Evolutionary conservation across 2,113 vertebrate genomes (phyloP).

Genomic region (Ranitomeya variabilis): DNA sequence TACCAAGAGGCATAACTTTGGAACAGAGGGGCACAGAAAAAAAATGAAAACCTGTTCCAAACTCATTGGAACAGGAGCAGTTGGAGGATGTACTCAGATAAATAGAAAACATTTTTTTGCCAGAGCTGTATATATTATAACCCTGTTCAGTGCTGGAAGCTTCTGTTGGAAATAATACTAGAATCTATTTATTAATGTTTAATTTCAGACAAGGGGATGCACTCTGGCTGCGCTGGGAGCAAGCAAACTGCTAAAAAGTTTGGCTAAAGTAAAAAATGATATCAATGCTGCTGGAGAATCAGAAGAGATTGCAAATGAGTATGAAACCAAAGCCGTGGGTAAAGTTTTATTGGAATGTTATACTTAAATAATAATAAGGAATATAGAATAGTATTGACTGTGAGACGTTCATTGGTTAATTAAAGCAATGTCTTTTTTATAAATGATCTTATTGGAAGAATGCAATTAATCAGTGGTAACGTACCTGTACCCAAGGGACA

Average conservation of each 20-base stretch:
- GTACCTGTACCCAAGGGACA: slow-evolving; percentile 20
- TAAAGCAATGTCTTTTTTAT: neutral
- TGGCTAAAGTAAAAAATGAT: slow-evolving; percentile 84
- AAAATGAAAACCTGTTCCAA: too few species aligned
- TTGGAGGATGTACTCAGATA: too few species aligned
- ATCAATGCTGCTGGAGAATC: slow-evolving; percentile 85
- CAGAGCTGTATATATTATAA: too few species aligned
- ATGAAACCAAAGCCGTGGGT: slow-evolving; percentile 91
- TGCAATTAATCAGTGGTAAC: slow-evolving; percentile 24
- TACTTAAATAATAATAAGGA: neutral
- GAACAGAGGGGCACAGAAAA: too few species aligned
- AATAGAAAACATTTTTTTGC: too few species aligned
- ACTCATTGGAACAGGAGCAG: too few species aligned
- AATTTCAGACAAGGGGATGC: slow-evolving; percentile 78
- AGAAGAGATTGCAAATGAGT: slow-evolving; percentile 82
- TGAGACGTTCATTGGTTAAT: neutral
- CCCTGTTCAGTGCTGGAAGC: neutral
- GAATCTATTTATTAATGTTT: neutral
- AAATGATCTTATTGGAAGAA: neutral
- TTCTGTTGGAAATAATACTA: neutral
- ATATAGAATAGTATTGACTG: neutral
- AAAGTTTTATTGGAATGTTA: slow-evolving; percentile 39
- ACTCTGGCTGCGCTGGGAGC: slow-evolving; percentile 89
- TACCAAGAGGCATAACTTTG: too few species aligned
- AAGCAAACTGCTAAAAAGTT: slow-evolving; percentile 90